Percentiles rank a stretch among this genome's conserved stretches.
Evolutionary conservation across 2,888 invertebrate genomes (phyloP).

Genomic region (Mesoligia furuncula): DNA sequence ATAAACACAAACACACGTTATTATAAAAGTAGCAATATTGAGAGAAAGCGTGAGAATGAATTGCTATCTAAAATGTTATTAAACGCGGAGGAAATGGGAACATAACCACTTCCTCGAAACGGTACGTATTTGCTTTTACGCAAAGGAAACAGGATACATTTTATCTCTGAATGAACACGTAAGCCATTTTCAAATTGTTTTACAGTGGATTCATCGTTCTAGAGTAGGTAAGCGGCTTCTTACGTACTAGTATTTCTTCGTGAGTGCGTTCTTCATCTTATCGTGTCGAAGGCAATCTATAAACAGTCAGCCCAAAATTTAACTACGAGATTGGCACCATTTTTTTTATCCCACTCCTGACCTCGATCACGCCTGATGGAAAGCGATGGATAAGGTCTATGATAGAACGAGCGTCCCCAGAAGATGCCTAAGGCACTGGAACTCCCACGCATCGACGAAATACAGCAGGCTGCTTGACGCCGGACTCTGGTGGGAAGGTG

Average conservation of each 20-base stretch:
- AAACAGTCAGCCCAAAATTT: no score
- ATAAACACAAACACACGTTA: neutral
- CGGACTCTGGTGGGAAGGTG: no score
- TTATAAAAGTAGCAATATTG: neutral
- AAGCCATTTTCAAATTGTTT: constrained; percentile 35
- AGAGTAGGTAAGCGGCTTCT: neutral
- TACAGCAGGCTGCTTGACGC: no score
- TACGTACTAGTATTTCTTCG: neutral
- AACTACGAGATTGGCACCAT: no score
- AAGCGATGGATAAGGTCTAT: no score
- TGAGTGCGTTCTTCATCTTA: neutral
- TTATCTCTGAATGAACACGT: constrained; percentile 17
- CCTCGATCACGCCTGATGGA: no score
- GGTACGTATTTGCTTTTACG: constrained; percentile 26
- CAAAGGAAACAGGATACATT: constrained; percentile 36
- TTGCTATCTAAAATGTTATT: constrained; percentile 19
- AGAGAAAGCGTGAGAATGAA: neutral
- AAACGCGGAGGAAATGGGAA: constrained; percentile 27
- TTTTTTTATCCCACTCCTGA: no score
- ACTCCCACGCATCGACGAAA: no score
- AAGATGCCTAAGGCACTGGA: no score
- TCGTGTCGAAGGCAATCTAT: no score
- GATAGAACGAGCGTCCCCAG: no score
- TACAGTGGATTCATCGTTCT: constrained; percentile 6
- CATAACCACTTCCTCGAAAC: constrained; percentile 8